Evolutionary conservation across 2,113 vertebrate species (phyloP).

Genomic region (Fulica atra): DNA sequence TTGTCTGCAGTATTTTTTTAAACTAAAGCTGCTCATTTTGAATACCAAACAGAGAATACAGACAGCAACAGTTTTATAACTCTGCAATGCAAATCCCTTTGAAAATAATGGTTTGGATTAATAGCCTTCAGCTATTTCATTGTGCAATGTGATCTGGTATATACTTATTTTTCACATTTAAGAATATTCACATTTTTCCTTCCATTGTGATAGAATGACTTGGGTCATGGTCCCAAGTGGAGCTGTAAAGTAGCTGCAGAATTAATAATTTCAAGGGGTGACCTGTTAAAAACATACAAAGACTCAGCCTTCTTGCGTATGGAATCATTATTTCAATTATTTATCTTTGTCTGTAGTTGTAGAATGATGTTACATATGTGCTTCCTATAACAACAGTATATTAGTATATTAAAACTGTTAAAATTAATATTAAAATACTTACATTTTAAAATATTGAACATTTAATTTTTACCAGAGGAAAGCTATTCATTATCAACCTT

Average conservation of each 20-base stretch:
- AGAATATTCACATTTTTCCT: neutral
- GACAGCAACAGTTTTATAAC: neutral
- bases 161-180: neutral
- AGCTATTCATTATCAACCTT: neutral
- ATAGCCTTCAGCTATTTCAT: neutral
- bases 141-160: neutral
- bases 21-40: neutral
- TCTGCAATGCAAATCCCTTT: neutral
- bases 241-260: neutral
- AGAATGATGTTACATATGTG: neutral
- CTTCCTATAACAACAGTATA: neutral
- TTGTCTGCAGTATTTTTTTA: neutral
- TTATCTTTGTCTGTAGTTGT: neutral
- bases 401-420: neutral
- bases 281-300: neutral
- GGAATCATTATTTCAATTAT: neutral
- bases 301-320: neutral
- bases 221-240: neutral
- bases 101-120: neutral
- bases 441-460: neutral
- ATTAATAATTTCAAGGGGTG: neutral
- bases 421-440: neutral
- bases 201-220: neutral
- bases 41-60: slow-evolving; percentile 10
- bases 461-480: neutral